Evolutionary conservation across 2,113 vertebrate genomes (phyloP), one percentile per base, ranked within the genome.

Genomic region (Tachysurus fulvidraco): DNA sequence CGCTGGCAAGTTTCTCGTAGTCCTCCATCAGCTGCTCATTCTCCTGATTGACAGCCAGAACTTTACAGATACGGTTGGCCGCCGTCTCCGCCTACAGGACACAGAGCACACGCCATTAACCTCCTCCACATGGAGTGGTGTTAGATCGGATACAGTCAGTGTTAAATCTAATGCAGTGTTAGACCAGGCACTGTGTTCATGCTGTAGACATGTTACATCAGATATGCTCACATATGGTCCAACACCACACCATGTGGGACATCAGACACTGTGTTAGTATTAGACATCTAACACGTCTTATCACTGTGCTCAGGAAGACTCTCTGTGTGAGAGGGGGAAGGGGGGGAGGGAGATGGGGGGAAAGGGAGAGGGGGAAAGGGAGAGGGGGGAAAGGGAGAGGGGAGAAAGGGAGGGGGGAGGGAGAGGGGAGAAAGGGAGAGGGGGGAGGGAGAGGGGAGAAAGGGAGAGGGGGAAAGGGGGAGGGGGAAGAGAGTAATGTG

Each of bases 1-100:
- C 98, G 85, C 97, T 99, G 94, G 98, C 98, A 94, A 99, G 95
- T 94, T 97, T 99, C 94, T 99, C 98, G 2, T 99, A 99, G 94
- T 99, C 97, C 93, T 99, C 98, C 98, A 99, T 99, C 89, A 99
- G 96, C 94, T 98, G 97, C 88, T 99, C 98, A 0, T 99, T 99
- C 94, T 99, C 98, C 92, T 99, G 98, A 95, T 99, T 99, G 89
- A 99, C 98, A 10, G 98, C 98, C 94, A 99, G 94, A 90, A 99
- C 98, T 93, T 99, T 99, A 95, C 98, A 99, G 96, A 99, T 99
- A 88, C 98, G 96, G 94, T 99, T 99, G 92, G 98, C 98, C 89
- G 98, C 98, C 23, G 98, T 99, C 94, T 99, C 98, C 50, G 98
- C 98, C 98, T 99, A 92, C 77, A 60, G 77, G 83, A 81, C 84